These are phyloP conservation scores for Anguilla megastoma DNA, from an alignment of 2,797 vertebrate species.

Conservation along the genomic window DNA sequence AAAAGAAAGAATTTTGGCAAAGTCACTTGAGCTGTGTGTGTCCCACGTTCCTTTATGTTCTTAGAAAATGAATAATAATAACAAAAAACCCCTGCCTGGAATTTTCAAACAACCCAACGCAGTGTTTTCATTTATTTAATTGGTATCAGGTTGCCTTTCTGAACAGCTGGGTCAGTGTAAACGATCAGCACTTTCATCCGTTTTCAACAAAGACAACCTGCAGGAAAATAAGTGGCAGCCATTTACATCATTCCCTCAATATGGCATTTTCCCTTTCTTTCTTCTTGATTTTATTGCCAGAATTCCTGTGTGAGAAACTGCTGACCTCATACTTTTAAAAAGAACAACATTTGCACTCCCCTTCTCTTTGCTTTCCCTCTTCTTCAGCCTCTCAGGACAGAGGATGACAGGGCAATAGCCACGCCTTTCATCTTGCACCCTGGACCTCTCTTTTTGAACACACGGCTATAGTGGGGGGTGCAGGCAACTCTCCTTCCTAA, in stretches of 20 bases:
- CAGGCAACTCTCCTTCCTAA: not conserved
- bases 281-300: slow-evolving; percentile 35
- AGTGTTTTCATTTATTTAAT: not conserved
- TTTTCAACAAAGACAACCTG: slow-evolving; percentile 37
- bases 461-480: not conserved
- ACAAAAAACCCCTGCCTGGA: not conserved
- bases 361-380: slow-evolving; percentile 17
- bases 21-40: not conserved
- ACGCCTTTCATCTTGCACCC: not conserved
- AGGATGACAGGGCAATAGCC: not conserved
- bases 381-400: not conserved
- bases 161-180: slow-evolving; percentile 15
- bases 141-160: not conserved
- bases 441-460: not conserved
- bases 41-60: not conserved
- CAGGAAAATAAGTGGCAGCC: slow-evolving; percentile 25
- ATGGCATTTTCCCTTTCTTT: not conserved
- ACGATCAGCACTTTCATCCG: slow-evolving; percentile 37
- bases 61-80: not conserved
- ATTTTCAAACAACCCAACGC: not conserved
- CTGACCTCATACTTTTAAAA: slow-evolving; percentile 40
- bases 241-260: slow-evolving; percentile 38
- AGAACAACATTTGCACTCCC: slow-evolving; percentile 19
- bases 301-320: slow-evolving; percentile 42
- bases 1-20: not conserved